Evolutionary conservation across 2,113 vertebrate genomes (phyloP).

Genomic region (Conger conger): DNA sequence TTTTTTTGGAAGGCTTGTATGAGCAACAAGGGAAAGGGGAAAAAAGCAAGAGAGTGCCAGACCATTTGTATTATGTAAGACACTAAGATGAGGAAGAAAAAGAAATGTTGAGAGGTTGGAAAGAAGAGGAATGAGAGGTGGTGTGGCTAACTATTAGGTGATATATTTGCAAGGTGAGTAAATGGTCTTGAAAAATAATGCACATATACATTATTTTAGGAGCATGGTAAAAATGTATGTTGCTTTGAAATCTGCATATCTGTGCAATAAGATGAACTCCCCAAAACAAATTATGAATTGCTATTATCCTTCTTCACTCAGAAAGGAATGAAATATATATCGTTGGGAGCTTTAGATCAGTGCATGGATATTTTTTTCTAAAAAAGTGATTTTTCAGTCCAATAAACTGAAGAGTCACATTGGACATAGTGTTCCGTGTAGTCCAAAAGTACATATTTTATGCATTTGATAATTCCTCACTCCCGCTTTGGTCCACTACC

Average conservation of each 20-base stretch:
- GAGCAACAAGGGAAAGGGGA: not conserved
- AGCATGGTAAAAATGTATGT: no score
- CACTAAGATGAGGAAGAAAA: not conserved
- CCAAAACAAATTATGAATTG: not conserved
- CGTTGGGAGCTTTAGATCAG: not conserved
- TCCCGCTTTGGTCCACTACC: constrained; percentile 2
- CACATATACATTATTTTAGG: no score
- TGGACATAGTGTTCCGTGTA: constrained; percentile 28
- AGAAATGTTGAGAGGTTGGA: not conserved
- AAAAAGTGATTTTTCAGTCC: not conserved
- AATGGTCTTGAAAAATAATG: no score
- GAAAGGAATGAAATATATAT: not conserved
- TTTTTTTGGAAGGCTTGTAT: not conserved
- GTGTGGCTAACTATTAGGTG: not conserved
- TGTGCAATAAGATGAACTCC: not conserved
- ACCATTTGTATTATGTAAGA: constrained; percentile 1
- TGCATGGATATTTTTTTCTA: not conserved
- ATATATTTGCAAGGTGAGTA: no score
- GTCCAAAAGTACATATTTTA: constrained; percentile 20
- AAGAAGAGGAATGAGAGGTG: not conserved
- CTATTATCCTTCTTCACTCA: no score
- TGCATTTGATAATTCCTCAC: not conserved
- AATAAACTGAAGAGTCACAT: not conserved
- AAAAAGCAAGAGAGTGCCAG: not conserved
- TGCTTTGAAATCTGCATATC: no score